Evolutionary conservation across 2,888 invertebrate genomes (phyloP), one percentile per base, ranked within the genome.

Genomic region (Pardosa pseudoannulata): DNA sequence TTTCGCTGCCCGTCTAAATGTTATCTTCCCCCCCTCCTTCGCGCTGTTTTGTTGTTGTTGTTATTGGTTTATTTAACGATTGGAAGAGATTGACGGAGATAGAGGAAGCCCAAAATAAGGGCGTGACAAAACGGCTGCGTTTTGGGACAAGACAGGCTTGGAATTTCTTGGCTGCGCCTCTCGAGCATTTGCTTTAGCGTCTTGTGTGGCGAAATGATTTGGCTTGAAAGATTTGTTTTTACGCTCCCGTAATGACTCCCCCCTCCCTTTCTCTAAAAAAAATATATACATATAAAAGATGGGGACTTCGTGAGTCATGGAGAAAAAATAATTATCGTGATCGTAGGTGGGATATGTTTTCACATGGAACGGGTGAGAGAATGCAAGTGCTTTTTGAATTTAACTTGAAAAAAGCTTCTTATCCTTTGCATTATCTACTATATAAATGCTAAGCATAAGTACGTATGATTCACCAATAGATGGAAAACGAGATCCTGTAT

Each of bases 31-130:
- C 36, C 11, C 36, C 16, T 13, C 41, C 41, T 2, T 46, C 41
- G 2, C 41, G 9, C 41, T 46, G 1, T 46, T 16, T 13, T 13
- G 9, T 23, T 23, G 1, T 13, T 13, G 9, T 23, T 23, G 1
- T 56, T 56, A 23, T 56, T 56, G 56, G 16, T 56, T 56, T 56
- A 56, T 56, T 56, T 56, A 56, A 56, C 56, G 13, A 56, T 56
- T 56, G 13, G 23, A 56, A 23, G 2, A 56, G 56, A 56, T 56
- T 56, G 56, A 56, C 56, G 56, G 23, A 56, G 56, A 56, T 56
- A 23, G 56, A 23, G 19, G 56, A 56, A 6, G 56, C 5, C 16
- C 56, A 56, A 56, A 56, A 56, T 56, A 56, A 56, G 56, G 56
- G 56, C 56, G 56, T 56, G 56, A 56, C 56, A 23, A 56, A 56